These are phyloP conservation scores for Rhogogaster chlorosoma DNA, from an alignment of 2,888 invertebrate genomes.

Conservation along the genomic window DNA sequence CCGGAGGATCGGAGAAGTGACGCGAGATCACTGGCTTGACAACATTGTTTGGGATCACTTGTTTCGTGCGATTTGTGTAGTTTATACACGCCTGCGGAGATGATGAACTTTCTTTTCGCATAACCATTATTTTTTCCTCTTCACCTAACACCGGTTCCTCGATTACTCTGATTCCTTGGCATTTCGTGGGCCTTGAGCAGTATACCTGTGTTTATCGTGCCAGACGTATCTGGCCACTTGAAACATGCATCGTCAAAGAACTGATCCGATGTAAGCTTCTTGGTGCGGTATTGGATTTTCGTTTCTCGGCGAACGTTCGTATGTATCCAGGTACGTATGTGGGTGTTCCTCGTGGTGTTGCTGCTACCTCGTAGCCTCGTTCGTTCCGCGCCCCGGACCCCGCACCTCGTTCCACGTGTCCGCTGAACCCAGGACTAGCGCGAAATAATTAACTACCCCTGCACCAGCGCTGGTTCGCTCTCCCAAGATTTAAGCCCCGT, in stretches of 20 bases:
- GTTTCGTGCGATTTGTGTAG: neutral
- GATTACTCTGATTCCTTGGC: neutral
- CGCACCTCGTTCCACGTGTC: conserved; percentile 56
- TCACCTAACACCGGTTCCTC: neutral
- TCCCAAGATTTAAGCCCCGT: conserved; percentile 65
- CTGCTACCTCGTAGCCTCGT: conserved; percentile 14
- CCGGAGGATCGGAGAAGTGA: conserved; percentile 10
- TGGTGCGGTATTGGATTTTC: conserved; percentile 13
- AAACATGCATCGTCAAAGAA: neutral
- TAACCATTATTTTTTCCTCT: neutral
- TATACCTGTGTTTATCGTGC: neutral
- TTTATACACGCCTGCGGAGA: neutral
- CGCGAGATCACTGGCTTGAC: conserved; percentile 1
- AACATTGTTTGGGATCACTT: neutral
- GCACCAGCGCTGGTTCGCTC: conserved; percentile 55
- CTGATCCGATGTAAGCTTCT: neutral
- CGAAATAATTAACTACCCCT: conserved; percentile 75
- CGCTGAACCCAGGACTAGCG: conserved; percentile 66
- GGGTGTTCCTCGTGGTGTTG: conserved; percentile 26
- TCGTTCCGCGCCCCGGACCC: conserved; percentile 16
- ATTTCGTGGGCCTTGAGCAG: neutral
- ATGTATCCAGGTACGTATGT: conserved; percentile 2
- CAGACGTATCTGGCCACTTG: neutral
- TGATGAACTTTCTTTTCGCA: neutral
- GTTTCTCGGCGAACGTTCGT: conserved; percentile 13